Percentiles rank a stretch among this genome's conserved stretches.
phyloP scores from a whole-genome alignment of 2,797 vertebrate genomes.

The Artibeus lituratus region DNA sequence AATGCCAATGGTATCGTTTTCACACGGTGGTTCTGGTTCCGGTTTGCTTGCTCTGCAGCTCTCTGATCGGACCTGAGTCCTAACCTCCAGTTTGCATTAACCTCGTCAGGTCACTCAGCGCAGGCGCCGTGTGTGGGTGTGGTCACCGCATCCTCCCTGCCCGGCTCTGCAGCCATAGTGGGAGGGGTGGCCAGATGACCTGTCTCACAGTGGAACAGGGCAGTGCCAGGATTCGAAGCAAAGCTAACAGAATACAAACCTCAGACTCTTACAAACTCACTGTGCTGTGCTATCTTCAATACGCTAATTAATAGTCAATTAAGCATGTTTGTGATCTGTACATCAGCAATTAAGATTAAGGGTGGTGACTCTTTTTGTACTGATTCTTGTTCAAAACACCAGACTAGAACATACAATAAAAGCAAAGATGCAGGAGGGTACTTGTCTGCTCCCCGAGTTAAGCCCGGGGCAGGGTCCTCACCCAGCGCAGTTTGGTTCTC shows the following conservation, averaged over 20 bases:
- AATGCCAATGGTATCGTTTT: not conserved
- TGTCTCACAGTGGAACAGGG: not conserved
- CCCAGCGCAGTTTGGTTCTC: too few species aligned
- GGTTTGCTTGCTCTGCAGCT: not conserved
- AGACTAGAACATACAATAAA: too few species aligned
- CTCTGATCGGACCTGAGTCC: not conserved
- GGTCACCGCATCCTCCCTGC: not conserved
- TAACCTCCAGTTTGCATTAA: not conserved
- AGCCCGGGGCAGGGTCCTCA: too few species aligned
- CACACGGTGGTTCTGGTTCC: not conserved
- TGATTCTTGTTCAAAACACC: not conserved
- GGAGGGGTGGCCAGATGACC: not conserved
- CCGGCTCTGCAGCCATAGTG: not conserved
- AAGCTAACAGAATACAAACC: not conserved
- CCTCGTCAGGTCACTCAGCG: not conserved
- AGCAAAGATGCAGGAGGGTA: too few species aligned
- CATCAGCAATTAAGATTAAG: not conserved
- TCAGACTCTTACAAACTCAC: not conserved
- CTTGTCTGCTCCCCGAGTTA: too few species aligned
- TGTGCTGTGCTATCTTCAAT: not conserved
- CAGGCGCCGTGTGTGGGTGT: not conserved
- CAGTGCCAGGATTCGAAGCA: not conserved
- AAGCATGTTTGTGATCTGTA: not conserved
- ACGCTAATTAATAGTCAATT: not conserved
- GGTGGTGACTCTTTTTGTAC: not conserved